These are phyloP conservation scores for Takifugu rubripes DNA, from an alignment of 2,797 vertebrate species.

Conservation along the genomic window DNA sequence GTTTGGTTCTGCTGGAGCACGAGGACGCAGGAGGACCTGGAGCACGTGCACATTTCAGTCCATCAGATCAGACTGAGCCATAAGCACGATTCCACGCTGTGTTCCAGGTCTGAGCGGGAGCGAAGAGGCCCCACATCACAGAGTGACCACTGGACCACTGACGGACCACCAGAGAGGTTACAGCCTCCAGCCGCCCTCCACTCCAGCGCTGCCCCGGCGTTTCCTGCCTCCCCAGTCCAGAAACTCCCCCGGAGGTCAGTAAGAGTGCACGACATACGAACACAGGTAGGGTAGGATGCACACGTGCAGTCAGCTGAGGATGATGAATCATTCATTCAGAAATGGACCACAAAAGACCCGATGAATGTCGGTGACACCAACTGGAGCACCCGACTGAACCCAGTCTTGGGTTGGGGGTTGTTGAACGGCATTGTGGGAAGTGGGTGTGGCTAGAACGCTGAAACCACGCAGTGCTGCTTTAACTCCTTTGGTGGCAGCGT, in stretches of 20 bases:
- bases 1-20: constrained; percentile 2
- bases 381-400: background rate
- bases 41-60: constrained; percentile 49
- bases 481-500: background rate
- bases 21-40: constrained; percentile 18
- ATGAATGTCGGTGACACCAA: background rate
- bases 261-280: no score
- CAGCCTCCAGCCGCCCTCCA: constrained; percentile 75
- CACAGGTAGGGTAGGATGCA: no score
- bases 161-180: constrained; percentile 61
- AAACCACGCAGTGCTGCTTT: background rate
- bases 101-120: constrained; percentile 81
- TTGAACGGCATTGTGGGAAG: constrained; percentile 20
- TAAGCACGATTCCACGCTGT: constrained; percentile 1
- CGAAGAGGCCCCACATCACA: constrained; percentile 83
- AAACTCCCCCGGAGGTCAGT: constrained; percentile 73
- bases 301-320: background rate
- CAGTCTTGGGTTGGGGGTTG: background rate
- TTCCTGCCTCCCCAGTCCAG: constrained; percentile 87
- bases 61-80: constrained; percentile 2
- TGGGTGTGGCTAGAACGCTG: background rate
- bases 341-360: no score
- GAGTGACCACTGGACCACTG: constrained; percentile 68
- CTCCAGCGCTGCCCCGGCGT: constrained; percentile 76
- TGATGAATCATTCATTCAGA: background rate